These are phyloP conservation scores for Azorinus chamasolen DNA, from an alignment of 2,888 invertebrate genomes.

Conservation along the genomic window DNA sequence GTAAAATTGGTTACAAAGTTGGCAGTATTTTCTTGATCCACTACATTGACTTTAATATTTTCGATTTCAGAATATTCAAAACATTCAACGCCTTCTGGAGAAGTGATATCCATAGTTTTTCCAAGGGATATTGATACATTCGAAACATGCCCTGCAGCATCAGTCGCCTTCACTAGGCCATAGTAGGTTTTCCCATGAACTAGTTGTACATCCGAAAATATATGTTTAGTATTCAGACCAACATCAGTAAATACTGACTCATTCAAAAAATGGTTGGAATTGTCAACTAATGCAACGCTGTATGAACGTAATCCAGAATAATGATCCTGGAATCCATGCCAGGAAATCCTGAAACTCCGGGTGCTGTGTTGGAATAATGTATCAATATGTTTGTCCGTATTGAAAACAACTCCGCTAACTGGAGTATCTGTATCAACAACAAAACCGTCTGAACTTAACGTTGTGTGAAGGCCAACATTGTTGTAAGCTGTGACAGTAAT, in stretches of 20 bases:
- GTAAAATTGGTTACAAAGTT: conserved; percentile 6
- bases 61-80: conserved; percentile 6
- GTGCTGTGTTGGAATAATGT: conserved; percentile 13
- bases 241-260: not conserved
- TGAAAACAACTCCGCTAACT: conserved; percentile 53
- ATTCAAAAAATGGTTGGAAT: not conserved
- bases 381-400: conserved; percentile 36
- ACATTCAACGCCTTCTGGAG: conserved; percentile 50
- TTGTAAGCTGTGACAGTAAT: conserved; percentile 61
- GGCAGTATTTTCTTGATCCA: not conserved
- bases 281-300: conserved; percentile 35
- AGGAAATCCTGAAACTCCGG: conserved; percentile 29
- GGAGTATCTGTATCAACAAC: conserved; percentile 52
- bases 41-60: not conserved
- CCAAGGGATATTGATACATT: conserved; percentile 21
- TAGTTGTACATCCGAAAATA: conserved; percentile 34
- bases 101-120: conserved; percentile 52
- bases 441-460: conserved; percentile 60
- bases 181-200: conserved; percentile 43
- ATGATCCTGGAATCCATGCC: conserved; percentile 60
- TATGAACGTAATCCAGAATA: conserved; percentile 54
- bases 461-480: conserved; percentile 55
- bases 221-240: conserved; percentile 16
- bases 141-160: conserved; percentile 56
- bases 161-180: conserved; percentile 58